A percentile compares a stretch with the other conserved stretches of the same genome.
phyloP scores from a whole-genome alignment of 2,113 vertebrate genomes.

The Willisornis vidua region DNA sequence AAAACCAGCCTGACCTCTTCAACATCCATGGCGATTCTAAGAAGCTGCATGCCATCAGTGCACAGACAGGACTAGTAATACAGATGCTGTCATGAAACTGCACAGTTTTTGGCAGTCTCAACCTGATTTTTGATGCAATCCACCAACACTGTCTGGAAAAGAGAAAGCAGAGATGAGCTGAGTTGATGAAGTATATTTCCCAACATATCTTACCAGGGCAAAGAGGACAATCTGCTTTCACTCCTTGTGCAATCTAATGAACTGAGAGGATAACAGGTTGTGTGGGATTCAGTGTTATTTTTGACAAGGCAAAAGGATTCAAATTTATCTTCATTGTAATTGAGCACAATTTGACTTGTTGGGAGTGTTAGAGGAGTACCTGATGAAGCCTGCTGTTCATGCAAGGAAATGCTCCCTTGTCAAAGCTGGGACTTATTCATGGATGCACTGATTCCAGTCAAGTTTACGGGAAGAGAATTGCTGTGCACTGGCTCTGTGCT shows the following conservation, averaged over 20 bases:
- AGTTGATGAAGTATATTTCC: background rate
- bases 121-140: background rate
- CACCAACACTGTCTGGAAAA: background rate
- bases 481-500: background rate
- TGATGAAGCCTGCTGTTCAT: fast-evolving
- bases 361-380: background rate
- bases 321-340: background rate
- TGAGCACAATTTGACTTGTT: background rate
- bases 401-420: background rate
- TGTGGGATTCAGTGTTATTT: background rate
- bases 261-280: background rate
- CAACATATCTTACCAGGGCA: background rate
- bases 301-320: background rate
- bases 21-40: background rate
- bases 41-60: background rate
- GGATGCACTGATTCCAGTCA: fast-evolving
- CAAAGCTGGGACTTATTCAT: background rate
- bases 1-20: background rate
- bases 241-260: background rate
- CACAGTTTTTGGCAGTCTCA: background rate
- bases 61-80: fast-evolving
- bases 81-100: background rate
- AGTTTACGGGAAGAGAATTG: background rate
- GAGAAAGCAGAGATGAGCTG: background rate
- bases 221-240: background rate